Evolutionary conservation across 1,140 invertebrate species (phyloP).

Genomic region (Rhyacophila brunnea): DNA sequence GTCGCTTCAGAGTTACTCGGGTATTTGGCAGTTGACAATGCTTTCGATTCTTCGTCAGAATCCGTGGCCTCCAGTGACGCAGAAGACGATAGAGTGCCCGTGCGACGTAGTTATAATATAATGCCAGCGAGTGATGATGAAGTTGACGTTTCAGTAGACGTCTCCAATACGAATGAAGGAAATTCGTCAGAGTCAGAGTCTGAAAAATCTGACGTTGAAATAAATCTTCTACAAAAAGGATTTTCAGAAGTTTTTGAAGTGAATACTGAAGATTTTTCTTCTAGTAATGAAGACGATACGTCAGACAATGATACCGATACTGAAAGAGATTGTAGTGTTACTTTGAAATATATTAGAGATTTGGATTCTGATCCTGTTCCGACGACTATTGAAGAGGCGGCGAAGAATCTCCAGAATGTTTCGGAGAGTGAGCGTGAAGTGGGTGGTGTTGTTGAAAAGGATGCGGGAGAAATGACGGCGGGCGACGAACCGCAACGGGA

Average conservation of each 20-base stretch:
- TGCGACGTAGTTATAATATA: too few species aligned
- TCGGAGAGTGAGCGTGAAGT: conserved; percentile 5
- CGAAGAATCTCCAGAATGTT: conserved; percentile 18
- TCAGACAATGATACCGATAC: conserved; percentile 57
- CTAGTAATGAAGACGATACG: conserved; percentile 56
- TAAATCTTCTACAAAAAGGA: conserved; percentile 51
- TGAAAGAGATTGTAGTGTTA: conserved; percentile 50
- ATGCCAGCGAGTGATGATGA: conserved; percentile 20
- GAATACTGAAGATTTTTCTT: conserved; percentile 67
- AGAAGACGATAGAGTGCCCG: conserved; percentile 43
- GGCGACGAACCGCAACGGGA: neutral
- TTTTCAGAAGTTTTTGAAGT: conserved; percentile 75
- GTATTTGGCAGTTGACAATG: conserved; percentile 58
- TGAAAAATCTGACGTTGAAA: conserved; percentile 66
- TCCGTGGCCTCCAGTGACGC: conserved; percentile 54
- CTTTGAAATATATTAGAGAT: conserved; percentile 46
- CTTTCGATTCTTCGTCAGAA: conserved; percentile 54
- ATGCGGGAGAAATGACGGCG: neutral
- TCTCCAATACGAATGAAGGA: conserved; percentile 44
- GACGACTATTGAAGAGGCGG: conserved; percentile 21
- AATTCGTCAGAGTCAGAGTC: conserved; percentile 56
- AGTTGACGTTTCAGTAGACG: neutral
- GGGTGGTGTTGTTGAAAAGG: neutral
- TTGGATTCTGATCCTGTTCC: conserved; percentile 32
- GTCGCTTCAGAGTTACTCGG: conserved; percentile 39